Base-by-base conservation (phyloP, 2,888 invertebrate species). In the Deroplatys truncata region DNA sequence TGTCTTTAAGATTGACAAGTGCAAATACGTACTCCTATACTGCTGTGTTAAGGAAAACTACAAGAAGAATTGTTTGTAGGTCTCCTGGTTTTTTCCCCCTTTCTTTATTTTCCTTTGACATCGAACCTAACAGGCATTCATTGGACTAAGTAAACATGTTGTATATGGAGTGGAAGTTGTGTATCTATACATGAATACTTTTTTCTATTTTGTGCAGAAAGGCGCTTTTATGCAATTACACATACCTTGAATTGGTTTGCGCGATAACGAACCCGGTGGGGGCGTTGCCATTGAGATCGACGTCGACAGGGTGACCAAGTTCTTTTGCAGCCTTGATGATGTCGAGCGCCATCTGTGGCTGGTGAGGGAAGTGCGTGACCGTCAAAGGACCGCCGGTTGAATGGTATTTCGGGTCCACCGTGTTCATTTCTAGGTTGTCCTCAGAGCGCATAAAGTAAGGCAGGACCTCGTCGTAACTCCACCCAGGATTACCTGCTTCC, bases 391-490 rank as follows among this genome's bases (percentile, higher is more conserved):
- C 96, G 0, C 95, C 96, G 0, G 92, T 93, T 0, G 94, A 94
- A 92, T 97, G 96, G 91, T 95, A 95, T 91, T 94, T 94, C 0
- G 93, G 92, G 28, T 96, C 96, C 0, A 96, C 95, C 0, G 95
- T 92, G 0, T 93, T 94, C 82, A 96, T 94, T 92, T 96, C 95
- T 90, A 94, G 94, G 91, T 96, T 97, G 93, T 96, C 95, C 92
- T 97, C 96, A 83, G 96, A 95, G 92, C 94, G 95, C 91, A 95
- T 93, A 93, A 97, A 98, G 93, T 96, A 96, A 0, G 97, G 97
- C 89, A 97, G 93, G 13, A 97, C 95, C 85, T 97, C 96, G n/a
- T 94, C 94, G 95, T 97, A 97, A 9, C 95, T 94, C 97, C 97
- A 97, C n/a, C 96, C 97, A 0, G 93, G 92, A 82, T 97, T 97